Base-by-base conservation (phyloP, 2,797 vertebrate species). In the Pampus argenteus region DNA sequence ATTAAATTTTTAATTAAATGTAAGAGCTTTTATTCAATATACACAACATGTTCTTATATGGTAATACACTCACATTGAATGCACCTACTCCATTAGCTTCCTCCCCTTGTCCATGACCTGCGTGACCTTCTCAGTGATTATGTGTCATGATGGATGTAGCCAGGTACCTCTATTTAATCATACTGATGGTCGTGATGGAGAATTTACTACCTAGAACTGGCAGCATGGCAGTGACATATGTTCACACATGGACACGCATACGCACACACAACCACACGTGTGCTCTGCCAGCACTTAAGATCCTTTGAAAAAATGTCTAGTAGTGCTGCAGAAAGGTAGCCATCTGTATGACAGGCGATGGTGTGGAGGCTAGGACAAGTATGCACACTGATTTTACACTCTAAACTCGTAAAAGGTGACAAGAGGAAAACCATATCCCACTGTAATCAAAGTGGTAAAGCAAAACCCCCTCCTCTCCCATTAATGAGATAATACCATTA, bases 81-180 rank as follows among this genome's bases (percentile, higher is more conserved):
- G 68, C 47, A 72, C 66, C 77, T 38, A 76, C 74, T 86, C 79
- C 84, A 88, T 87, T 89, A 90, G 68, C 70, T 55, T 49, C 71
- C 82, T 73, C 60, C 73, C 48, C 48, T 54, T 62, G 77, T 78
- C 81, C 79, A 54, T 86, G 87, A 87, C 84, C 88, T 76, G 45
- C 42, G 57, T 75, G 76, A 87, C 90, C 87, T 87, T 83, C 66
- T 54, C 59, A 61, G 84, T 89, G 88, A 92, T 91, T 90, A 90
- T 83, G 80, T 86, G 89, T 81, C 70, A 65, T 92, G 89, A 93
- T 91, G 84, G 87, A 92, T 92, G 88, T 87, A 78, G 34, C 74
- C 71, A 69, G 85, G 82, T 81, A 76, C 70, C 70, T 79, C 65
- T 87, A 85, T 91, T 90, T 92, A 92, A 92, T 93, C 90, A 89